Evolutionary conservation across 2,113 vertebrate species (phyloP).

Genomic region (Lophochroa leadbeateri): DNA sequence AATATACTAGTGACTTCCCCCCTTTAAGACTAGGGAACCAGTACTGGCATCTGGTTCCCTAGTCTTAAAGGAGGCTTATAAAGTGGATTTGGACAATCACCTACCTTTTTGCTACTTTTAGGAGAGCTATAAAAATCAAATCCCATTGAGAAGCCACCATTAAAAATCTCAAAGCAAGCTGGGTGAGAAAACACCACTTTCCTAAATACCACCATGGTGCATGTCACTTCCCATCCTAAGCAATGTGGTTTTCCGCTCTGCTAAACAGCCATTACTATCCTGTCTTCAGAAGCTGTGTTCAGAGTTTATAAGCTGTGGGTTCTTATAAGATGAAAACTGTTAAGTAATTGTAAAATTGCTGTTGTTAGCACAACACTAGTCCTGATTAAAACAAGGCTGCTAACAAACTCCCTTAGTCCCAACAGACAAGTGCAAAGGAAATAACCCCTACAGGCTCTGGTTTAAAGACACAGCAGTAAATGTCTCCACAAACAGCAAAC

Average conservation of each 20-base stretch:
- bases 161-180: background rate
- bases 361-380: slow-evolving; percentile 8
- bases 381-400: slow-evolving; percentile 34
- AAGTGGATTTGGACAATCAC: slow-evolving; percentile 20
- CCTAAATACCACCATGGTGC: background rate
- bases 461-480: background rate
- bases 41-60: background rate
- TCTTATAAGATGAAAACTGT: slow-evolving; percentile 29
- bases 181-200: background rate
- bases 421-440: slow-evolving; percentile 13
- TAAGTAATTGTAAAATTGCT: slow-evolving; percentile 17
- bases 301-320: background rate
- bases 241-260: background rate
- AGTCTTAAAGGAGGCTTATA: slow-evolving; percentile 7
- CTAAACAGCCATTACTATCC: background rate
- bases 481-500: background rate
- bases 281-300: background rate
- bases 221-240: background rate
- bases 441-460: background rate
- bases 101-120: background rate
- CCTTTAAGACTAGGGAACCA: too few relatives aligned
- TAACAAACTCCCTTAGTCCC: slow-evolving; percentile 29
- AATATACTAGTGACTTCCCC: background rate
- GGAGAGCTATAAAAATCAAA: background rate
- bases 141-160: slow-evolving; percentile 3